These are phyloP conservation scores for Episyrphus balteatus DNA, from an alignment of 1,140 invertebrate species.

Conservation along the genomic window DNA sequence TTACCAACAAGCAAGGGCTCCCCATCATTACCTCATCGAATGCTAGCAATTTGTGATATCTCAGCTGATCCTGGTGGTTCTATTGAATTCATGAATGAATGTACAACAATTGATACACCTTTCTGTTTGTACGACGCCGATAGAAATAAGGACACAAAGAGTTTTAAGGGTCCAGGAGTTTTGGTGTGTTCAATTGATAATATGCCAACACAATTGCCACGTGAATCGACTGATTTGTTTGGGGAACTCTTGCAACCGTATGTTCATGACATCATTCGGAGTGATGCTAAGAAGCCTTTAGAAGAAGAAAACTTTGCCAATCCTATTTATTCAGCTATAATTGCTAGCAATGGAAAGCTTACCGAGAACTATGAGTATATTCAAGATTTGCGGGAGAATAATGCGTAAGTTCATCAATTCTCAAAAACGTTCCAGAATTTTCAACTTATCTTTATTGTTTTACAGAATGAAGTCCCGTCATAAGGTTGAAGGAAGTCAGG, in stretches of 20 bases:
- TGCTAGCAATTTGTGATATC: constrained; percentile 93
- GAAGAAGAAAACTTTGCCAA: constrained; percentile 67
- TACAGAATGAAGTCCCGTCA: constrained; percentile 41
- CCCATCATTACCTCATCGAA: constrained; percentile 79
- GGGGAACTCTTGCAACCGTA: constrained; percentile 87
- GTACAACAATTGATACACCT: constrained; percentile 97
- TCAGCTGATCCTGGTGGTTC: constrained; percentile 97
- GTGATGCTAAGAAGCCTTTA: constrained; percentile 74
- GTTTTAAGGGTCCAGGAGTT: constrained; percentile 92
- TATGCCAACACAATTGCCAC: constrained; percentile 97
- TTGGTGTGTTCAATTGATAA: constrained; percentile 98
- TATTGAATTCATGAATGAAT: constrained; percentile 99
- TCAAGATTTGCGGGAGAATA: constrained; percentile 62
- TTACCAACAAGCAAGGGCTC: constrained; percentile 74
- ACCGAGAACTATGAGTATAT: constrained; percentile 95
- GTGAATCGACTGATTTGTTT: constrained; percentile 96
- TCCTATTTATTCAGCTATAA: constrained; percentile 80
- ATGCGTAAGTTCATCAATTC: constrained; percentile 36
- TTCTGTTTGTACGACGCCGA: constrained; percentile 99
- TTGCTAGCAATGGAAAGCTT: constrained; percentile 86
- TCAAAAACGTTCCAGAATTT: background rate
- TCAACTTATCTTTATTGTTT: background rate
- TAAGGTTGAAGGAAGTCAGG: constrained; percentile 40
- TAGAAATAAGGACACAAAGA: constrained; percentile 91
- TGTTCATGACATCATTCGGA: constrained; percentile 79